These are phyloP conservation scores for Volucella inflata DNA, from an alignment of 2,888 invertebrate species.

Conservation along the genomic window DNA sequence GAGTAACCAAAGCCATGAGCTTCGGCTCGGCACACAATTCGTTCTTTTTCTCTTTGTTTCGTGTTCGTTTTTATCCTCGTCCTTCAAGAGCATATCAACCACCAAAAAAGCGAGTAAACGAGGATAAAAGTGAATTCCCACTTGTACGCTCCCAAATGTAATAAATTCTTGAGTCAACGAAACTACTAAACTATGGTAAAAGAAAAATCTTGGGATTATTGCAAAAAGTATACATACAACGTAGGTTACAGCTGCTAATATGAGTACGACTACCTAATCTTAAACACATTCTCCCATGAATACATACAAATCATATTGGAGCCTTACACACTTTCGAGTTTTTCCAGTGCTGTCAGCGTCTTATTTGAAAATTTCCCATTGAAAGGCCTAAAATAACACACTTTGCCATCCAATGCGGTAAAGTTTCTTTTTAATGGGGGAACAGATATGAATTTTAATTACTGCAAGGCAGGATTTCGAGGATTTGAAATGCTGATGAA, in stretches of 20 bases:
- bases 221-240: not conserved
- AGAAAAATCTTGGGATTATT: slow-evolving; percentile 57
- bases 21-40: not conserved
- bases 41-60: too few species aligned
- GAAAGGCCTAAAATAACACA: too few species aligned
- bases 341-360: too few species aligned
- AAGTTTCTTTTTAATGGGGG: too few species aligned
- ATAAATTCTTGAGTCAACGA: slow-evolving; percentile 63
- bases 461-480: too few species aligned
- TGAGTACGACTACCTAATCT: not conserved
- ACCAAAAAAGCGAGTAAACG: slow-evolving; percentile 13
- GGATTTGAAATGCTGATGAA: too few species aligned
- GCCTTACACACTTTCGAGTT: too few species aligned
- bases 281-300: not conserved
- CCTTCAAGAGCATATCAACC: slow-evolving; percentile 10
- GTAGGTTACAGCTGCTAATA: not conserved
- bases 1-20: slow-evolving; percentile 2
- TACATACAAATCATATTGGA: not conserved
- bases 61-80: not conserved
- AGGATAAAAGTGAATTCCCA: slow-evolving; percentile 52
- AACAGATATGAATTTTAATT: too few species aligned
- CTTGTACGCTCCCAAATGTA: slow-evolving; percentile 55
- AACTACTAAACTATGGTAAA: slow-evolving; percentile 55
- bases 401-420: too few species aligned
- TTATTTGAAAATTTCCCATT: too few species aligned